These are phyloP conservation scores for Hypocryptadius cinnamomeus DNA, from an alignment of 2,113 vertebrate genomes.

Conservation along the genomic window DNA sequence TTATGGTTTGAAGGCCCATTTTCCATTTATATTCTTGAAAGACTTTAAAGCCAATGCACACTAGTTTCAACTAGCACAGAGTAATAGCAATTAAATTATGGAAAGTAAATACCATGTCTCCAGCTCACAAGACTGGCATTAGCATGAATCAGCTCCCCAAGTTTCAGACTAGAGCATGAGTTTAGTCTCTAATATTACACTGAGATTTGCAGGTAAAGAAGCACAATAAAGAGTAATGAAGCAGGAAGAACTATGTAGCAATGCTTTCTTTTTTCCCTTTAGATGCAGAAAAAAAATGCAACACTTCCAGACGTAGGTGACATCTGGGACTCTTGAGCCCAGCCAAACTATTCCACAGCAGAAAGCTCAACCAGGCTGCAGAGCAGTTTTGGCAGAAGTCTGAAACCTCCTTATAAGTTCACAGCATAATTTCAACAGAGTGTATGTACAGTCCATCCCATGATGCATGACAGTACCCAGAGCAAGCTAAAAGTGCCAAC, in stretches of 20 bases:
- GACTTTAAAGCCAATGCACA: neutral
- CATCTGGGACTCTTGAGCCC: neutral
- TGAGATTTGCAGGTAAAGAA: neutral
- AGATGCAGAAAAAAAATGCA: neutral
- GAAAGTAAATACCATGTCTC: neutral
- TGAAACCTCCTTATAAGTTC: neutral
- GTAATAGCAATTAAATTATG: neutral
- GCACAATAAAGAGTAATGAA: neutral
- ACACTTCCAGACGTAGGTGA: neutral
- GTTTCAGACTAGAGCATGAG: neutral
- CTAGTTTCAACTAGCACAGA: neutral
- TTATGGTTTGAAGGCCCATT: neutral
- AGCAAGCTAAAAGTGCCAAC: neutral
- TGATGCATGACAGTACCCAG: neutral
- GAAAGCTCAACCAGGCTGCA: neutral
- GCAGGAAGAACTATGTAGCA: neutral
- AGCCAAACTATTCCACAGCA: neutral
- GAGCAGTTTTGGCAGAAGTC: conserved; percentile 3
- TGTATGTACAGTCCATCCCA: neutral
- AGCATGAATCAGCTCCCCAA: neutral
- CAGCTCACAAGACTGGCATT: neutral
- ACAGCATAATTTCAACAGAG: neutral
- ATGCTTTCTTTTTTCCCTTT: neutral
- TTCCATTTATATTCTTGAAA: neutral
- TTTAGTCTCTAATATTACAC: neutral